phyloP scores from a whole-genome alignment of 2,888 invertebrate genomes.

The Drosophila kanekoi region DNA sequence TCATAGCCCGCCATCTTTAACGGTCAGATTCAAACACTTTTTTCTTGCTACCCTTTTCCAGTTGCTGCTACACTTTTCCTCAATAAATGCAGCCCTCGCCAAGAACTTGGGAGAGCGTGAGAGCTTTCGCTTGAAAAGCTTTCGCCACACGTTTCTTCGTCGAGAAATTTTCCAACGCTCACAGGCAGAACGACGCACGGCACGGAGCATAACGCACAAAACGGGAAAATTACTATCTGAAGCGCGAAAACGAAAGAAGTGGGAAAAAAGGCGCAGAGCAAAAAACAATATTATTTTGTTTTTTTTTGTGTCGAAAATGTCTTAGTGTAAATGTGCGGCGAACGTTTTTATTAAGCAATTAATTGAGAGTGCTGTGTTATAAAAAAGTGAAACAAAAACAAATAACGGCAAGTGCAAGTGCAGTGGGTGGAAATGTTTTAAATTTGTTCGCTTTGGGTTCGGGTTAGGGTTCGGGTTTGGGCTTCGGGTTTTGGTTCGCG shows the following conservation, averaged over 20 bases:
- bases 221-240: conserved; percentile 67
- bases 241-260: conserved; percentile 46
- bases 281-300: conserved; percentile 41
- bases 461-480: conserved; percentile 28
- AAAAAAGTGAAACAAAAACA: conserved; percentile 54
- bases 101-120: conserved; percentile 30
- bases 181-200: conserved; percentile 71
- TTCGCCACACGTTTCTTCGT: conserved; percentile 44
- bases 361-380: conserved; percentile 61
- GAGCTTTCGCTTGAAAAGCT: conserved; percentile 50
- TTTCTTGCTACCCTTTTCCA: conserved; percentile 19
- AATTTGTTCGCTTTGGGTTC: conserved; percentile 45
- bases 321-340: conserved; percentile 63
- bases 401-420: conserved; percentile 77
- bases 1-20: conserved; percentile 10
- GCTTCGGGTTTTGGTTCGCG: conserved; percentile 18
- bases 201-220: conserved; percentile 75
- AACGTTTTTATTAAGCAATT: conserved; percentile 77
- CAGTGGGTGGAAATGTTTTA: conserved; percentile 78
- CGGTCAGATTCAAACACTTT: conserved; percentile 15
- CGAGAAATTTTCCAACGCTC: conserved; percentile 74
- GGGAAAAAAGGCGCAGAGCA: conserved; percentile 19
- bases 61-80: conserved; percentile 32
- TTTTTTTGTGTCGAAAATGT: conserved; percentile 61
- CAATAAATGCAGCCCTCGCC: conserved; percentile 59